Conservation (phyloP, 2,888 invertebrate genomes). For the Ochropleura leucogaster region DNA sequence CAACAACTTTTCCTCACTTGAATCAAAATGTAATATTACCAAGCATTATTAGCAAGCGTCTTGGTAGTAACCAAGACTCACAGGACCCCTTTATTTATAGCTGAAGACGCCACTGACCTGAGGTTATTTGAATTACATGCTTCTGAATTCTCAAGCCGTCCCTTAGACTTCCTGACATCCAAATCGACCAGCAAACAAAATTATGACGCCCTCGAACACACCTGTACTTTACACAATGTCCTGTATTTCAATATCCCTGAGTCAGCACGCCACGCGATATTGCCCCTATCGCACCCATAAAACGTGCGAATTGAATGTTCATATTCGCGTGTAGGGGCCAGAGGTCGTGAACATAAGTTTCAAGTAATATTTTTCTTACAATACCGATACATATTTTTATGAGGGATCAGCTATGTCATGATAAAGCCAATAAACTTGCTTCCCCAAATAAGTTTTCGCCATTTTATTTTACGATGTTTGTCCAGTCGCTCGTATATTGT, state of each 20-base stretch:
- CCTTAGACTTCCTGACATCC: conserved; percentile 63
- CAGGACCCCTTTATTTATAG: conserved; percentile 21
- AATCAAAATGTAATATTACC: too few relatives aligned
- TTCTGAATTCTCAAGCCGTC: conserved; percentile 55
- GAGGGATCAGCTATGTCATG: conserved; percentile 87
- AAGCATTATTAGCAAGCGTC: too few relatives aligned
- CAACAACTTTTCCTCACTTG: too few relatives aligned
- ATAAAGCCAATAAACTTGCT: conserved; percentile 86
- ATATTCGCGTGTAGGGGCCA: conserved; percentile 75
- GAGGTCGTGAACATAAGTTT: conserved; percentile 73
- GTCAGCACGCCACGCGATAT: conserved; percentile 77
- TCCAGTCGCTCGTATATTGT: conserved; percentile 76
- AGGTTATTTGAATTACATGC: conserved; percentile 65
- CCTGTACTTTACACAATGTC: conserved; percentile 78
- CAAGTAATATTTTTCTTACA: conserved; percentile 82
- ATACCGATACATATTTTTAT: conserved; percentile 88
- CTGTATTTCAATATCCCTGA: conserved; percentile 75
- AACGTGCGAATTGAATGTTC: conserved; percentile 76
- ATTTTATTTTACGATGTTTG: conserved; percentile 84
- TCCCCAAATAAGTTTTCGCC: conserved; percentile 84
- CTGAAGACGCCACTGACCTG: conserved; percentile 39
- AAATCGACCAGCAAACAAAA: conserved; percentile 70
- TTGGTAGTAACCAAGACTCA: too few relatives aligned
- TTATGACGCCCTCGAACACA: conserved; percentile 72
- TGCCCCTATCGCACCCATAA: conserved; percentile 72